Conservation (phyloP, 1,140 invertebrate species). For the Campoletis sonorensis region DNA sequence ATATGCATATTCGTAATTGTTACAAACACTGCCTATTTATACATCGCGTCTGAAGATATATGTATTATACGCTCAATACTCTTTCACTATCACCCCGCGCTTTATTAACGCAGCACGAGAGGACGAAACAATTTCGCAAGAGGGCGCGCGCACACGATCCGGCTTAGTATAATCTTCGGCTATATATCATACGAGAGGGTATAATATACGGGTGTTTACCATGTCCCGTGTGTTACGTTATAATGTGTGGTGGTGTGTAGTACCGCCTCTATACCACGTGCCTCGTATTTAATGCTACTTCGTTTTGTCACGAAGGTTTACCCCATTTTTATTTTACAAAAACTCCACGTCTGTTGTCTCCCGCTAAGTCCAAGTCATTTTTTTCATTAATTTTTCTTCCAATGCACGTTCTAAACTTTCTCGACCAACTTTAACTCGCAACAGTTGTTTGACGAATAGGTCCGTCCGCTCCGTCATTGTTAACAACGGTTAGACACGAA, state of each 20-base stretch:
- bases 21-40: background rate
- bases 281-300: conserved; percentile 31
- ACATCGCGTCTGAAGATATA: background rate
- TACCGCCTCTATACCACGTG: background rate
- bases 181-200: conserved; percentile 57
- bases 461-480: too few relatives aligned
- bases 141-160: conserved; percentile 39
- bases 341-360: conserved; percentile 33
- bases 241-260: conserved; percentile 1
- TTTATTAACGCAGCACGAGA: conserved; percentile 58
- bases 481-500: too few relatives aligned
- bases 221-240: conserved; percentile 20
- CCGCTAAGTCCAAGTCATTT: background rate
- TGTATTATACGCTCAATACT: background rate
- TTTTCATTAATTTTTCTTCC: too few relatives aligned
- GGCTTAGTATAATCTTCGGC: conserved; percentile 63
- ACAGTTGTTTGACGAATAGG: too few relatives aligned
- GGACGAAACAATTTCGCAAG: conserved; percentile 64
- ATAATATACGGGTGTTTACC: conserved; percentile 42
- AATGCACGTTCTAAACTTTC: too few relatives aligned
- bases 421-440: too few relatives aligned
- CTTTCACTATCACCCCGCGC: background rate
- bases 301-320: background rate
- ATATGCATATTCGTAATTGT: background rate
- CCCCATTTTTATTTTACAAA: conserved; percentile 6